Conservation (phyloP, 2,888 invertebrate species). For the Trilocha varians region DNA sequence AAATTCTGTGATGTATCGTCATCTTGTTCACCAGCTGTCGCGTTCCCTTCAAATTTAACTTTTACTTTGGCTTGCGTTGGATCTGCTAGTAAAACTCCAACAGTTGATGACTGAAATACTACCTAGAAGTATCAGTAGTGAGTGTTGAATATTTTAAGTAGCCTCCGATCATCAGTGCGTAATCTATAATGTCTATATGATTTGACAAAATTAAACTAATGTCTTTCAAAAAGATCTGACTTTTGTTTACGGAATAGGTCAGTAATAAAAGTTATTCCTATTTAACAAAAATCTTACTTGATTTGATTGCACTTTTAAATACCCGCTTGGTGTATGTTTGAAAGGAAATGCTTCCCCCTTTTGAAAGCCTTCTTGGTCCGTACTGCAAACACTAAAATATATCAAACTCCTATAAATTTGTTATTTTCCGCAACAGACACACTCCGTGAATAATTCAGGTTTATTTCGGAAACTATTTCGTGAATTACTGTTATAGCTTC, state of each 20-base stretch:
- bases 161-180: neutral
- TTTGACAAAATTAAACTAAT: too few relatives aligned
- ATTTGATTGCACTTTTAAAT: conserved; percentile 78
- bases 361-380: conserved; percentile 31
- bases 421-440: neutral
- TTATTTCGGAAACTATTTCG: neutral
- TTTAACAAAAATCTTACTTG: conserved; percentile 60
- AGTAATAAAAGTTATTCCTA: too few relatives aligned
- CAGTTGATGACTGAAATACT: conserved; percentile 78
- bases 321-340: conserved; percentile 78
- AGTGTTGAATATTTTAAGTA: neutral
- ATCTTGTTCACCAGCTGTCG: conserved; percentile 36
- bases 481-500: neutral
- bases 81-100: conserved; percentile 79
- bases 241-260: too few relatives aligned
- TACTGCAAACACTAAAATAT: conserved; percentile 35
- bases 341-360: conserved; percentile 74
- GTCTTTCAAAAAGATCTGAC: too few relatives aligned
- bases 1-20: conserved; percentile 25
- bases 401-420: too few relatives aligned
- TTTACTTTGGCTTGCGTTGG: conserved; percentile 77
- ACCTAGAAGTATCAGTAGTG: conserved; percentile 56
- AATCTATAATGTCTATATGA: too few relatives aligned
- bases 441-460: neutral
- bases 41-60: conserved; percentile 64